Conservation (phyloP, 92 coral and sea anemone genomes). For the Palythoa caribaeorum region DNA sequence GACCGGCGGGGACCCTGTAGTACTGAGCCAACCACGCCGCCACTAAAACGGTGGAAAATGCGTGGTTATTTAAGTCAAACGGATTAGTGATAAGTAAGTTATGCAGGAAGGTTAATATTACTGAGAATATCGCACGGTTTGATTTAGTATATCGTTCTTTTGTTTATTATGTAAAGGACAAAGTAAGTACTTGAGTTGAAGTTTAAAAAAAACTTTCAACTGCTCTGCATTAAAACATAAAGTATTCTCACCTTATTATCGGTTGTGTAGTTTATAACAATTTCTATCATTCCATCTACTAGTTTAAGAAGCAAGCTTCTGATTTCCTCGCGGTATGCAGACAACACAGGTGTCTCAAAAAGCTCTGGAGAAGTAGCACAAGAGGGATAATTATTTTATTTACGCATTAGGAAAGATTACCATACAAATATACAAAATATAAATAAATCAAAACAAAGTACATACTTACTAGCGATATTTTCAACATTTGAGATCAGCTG, state of each 20-base stretch:
- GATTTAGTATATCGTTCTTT: background rate
- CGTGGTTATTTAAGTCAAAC: no score
- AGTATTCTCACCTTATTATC: background rate
- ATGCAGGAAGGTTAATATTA: no score
- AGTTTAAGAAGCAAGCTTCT: conserved; percentile 7
- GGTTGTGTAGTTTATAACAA: background rate
- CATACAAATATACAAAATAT: background rate
- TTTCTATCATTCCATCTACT: conserved; percentile 24
- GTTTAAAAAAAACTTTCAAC: background rate
- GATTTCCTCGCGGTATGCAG: conserved; percentile 12
- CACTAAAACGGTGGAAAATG: no score
- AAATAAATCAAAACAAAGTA: background rate
- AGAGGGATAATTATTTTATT: background rate
- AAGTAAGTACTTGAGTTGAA: no score
- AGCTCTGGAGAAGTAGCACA: background rate
- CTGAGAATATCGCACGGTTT: no score
- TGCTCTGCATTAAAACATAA: no score
- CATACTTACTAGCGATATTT: conserved; percentile 23
- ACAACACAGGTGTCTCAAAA: conserved; percentile 18
- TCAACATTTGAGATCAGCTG: conserved; percentile 12
- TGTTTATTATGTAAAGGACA: no score
- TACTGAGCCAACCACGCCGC: no score
- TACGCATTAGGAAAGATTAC: background rate
- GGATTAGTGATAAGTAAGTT: no score
- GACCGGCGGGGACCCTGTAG: no score